These are phyloP conservation scores for Protonibea diacanthus DNA, from an alignment of 2,797 vertebrate genomes.

Conservation along the genomic window DNA sequence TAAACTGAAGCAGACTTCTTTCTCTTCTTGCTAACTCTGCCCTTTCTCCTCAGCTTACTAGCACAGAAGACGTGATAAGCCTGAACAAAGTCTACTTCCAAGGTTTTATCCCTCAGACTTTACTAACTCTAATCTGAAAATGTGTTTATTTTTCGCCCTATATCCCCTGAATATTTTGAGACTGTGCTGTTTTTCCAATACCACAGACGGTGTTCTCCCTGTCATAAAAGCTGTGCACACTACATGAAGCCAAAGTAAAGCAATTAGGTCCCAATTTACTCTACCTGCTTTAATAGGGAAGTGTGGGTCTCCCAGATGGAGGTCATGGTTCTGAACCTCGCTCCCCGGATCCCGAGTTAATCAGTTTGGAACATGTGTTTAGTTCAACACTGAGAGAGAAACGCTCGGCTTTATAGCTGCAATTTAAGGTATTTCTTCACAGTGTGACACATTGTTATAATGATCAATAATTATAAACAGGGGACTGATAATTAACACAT, in stretches of 20 bases:
- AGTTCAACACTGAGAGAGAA: slow-evolving; percentile 14
- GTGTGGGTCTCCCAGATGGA: slow-evolving; percentile 71
- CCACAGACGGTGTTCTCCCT: slow-evolving; percentile 21
- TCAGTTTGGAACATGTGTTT: slow-evolving; percentile 67
- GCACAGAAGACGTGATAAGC: slow-evolving; percentile 65
- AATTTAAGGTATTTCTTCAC: slow-evolving; percentile 46
- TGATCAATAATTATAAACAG: slow-evolving; percentile 51
- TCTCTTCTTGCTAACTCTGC: slow-evolving; percentile 41
- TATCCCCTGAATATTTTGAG: not conserved
- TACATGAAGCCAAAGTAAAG: slow-evolving; percentile 71
- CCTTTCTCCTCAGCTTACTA: slow-evolving; percentile 56
- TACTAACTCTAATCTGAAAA: slow-evolving; percentile 48
- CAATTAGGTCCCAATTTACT: slow-evolving; percentile 83
- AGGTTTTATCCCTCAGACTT: slow-evolving; percentile 54
- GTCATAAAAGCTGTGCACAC: slow-evolving; percentile 55
- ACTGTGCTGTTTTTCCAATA: slow-evolving; percentile 8
- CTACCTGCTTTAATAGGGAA: slow-evolving; percentile 72
- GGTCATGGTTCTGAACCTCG: slow-evolving; percentile 75
- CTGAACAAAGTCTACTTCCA: slow-evolving; percentile 74
- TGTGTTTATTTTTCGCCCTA: slow-evolving; percentile 11
- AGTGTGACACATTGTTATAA: slow-evolving; percentile 30
- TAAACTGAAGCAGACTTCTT: slow-evolving; percentile 39
- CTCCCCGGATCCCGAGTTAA: slow-evolving; percentile 70
- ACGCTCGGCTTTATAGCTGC: slow-evolving; percentile 45
- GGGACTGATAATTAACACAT: slow-evolving; percentile 36